Evolutionary conservation across 2,797 vertebrate genomes (phyloP).

Genomic region (Myoxocephalus aenaeus): DNA sequence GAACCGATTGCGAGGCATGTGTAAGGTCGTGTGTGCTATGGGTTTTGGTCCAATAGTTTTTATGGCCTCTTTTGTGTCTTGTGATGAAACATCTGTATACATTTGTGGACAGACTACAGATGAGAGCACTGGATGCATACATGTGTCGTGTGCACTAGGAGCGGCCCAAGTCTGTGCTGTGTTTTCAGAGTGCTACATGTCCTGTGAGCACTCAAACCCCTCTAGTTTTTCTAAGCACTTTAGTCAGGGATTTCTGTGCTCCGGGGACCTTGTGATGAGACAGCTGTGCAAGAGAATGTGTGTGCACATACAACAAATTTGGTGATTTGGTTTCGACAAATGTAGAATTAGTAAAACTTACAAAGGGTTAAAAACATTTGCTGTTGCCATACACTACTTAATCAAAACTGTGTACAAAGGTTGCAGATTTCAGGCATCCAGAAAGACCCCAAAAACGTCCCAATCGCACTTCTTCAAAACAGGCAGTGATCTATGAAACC

Average conservation of each 20-base stretch:
- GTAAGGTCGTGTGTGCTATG: conserved; percentile 78
- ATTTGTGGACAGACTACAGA: conserved; percentile 68
- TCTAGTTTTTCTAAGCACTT: conserved; percentile 62
- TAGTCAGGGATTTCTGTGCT: conserved; percentile 58
- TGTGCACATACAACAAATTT: conserved; percentile 19
- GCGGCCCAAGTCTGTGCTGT: conserved; percentile 67
- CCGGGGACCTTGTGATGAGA: conserved; percentile 57
- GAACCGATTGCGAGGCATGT: conserved; percentile 70
- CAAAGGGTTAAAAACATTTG: too few species aligned
- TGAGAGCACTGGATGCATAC: conserved; percentile 64
- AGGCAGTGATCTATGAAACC: background rate
- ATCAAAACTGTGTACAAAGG: too few species aligned
- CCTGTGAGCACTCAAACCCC: conserved; percentile 54
- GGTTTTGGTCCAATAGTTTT: conserved; percentile 76
- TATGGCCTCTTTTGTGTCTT: conserved; percentile 76
- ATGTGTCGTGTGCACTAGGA: conserved; percentile 70
- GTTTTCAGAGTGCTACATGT: conserved; percentile 66
- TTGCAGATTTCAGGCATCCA: too few species aligned
- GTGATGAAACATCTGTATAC: conserved; percentile 80
- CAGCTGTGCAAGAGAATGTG: conserved; percentile 58
- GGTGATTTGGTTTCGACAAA: too few species aligned
- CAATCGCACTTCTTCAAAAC: too few species aligned
- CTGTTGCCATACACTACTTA: too few species aligned
- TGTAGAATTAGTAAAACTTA: too few species aligned
- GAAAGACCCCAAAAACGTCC: too few species aligned